Conservation (phyloP, 2,113 vertebrate species). For the Poeciliopsis retropinna region DNA sequence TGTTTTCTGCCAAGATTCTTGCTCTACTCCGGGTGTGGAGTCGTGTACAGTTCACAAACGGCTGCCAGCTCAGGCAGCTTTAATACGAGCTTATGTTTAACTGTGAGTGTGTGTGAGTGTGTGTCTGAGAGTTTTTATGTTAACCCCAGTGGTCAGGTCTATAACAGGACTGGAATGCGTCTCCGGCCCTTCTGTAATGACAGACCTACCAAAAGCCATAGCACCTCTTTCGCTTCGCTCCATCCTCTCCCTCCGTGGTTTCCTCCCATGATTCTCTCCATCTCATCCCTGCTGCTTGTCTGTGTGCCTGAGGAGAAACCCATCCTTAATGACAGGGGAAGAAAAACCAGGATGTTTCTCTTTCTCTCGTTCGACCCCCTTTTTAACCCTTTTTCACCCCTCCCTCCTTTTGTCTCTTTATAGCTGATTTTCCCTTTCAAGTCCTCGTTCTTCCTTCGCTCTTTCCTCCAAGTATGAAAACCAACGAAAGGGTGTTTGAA, state of each 20-base stretch:
- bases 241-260: conserved; percentile 35
- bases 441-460: conserved; percentile 21
- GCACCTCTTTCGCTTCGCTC: conserved; percentile 71
- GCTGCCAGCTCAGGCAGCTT: conserved; percentile 42
- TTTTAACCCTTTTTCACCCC: conserved; percentile 36
- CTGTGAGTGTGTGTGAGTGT: conserved; percentile 31
- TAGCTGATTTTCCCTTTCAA: conserved; percentile 50
- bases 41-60: conserved; percentile 62
- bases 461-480: conserved; percentile 48
- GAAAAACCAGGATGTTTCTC: conserved; percentile 69
- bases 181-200: conserved; percentile 80
- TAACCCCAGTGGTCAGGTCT: conserved; percentile 74
- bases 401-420: conserved; percentile 58
- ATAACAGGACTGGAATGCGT: conserved; percentile 81
- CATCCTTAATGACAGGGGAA: conserved; percentile 68
- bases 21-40: conserved; percentile 48
- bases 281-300: conserved; percentile 36
- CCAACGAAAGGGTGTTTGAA: conserved; percentile 76
- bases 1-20: conserved; percentile 39
- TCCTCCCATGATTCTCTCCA: conserved; percentile 55
- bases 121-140: conserved; percentile 58
- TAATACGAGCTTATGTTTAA: conserved; percentile 5
- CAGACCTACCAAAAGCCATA: conserved; percentile 80
- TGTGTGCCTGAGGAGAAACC: conserved; percentile 50
- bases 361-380: conserved; percentile 46